These are phyloP conservation scores for Hypomecis punctinalis DNA, from an alignment of 2,888 invertebrate genomes.

Conservation along the genomic window DNA sequence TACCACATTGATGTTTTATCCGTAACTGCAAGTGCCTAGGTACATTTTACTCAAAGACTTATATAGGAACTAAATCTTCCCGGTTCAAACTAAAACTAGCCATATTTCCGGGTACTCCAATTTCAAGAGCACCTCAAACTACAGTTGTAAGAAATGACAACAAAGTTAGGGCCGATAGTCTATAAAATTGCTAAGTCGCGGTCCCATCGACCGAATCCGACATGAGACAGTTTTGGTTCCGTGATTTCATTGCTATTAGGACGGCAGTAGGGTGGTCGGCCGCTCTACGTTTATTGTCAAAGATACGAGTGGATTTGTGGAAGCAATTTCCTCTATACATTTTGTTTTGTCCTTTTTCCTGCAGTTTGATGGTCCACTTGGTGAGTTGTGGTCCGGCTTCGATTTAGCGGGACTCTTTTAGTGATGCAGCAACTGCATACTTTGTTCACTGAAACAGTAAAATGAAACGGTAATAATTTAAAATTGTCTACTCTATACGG, in stretches of 20 bases:
- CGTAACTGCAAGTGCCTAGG: too few relatives aligned
- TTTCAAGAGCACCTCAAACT: not conserved
- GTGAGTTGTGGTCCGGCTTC: conserved; percentile 79
- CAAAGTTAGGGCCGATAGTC: conserved; percentile 55
- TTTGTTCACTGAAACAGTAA: conserved; percentile 17
- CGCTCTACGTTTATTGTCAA: conserved; percentile 82
- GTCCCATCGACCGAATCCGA: conserved; percentile 64
- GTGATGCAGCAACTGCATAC: not conserved
- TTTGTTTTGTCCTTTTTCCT: conserved; percentile 85
- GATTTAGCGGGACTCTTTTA: conserved; percentile 76
- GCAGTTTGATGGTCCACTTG: conserved; percentile 82
- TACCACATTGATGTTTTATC: too few relatives aligned
- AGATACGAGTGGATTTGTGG: conserved; percentile 85
- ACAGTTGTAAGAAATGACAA: conserved; percentile 42
- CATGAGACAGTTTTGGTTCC: conserved; percentile 82
- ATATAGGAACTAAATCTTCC: too few relatives aligned
- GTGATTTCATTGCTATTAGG: conserved; percentile 84
- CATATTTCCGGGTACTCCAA: not conserved
- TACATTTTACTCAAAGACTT: too few relatives aligned
- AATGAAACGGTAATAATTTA: too few relatives aligned
- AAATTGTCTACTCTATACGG: too few relatives aligned
- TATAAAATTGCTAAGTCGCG: conserved; percentile 67
- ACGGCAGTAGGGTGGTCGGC: conserved; percentile 66
- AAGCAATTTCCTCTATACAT: conserved; percentile 86
- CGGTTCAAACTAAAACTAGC: too few relatives aligned